These are phyloP conservation scores for Maccullochella peelii DNA, from an alignment of 2,113 vertebrate species.

Conservation along the genomic window DNA sequence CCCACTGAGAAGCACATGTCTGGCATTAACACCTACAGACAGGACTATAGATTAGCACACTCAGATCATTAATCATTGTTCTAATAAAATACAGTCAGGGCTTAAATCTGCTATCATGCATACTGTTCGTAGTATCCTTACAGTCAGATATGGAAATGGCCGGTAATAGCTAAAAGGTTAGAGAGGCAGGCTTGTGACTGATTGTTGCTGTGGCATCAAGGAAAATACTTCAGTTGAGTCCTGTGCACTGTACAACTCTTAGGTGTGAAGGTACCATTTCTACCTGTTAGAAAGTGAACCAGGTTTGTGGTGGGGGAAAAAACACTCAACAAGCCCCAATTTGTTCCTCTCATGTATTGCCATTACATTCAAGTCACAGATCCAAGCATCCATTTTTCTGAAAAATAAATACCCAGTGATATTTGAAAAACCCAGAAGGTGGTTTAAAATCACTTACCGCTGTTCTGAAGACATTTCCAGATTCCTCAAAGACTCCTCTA, in stretches of 20 bases:
- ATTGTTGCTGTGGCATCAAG: background rate
- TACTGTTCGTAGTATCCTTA: background rate
- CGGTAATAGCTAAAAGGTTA: background rate
- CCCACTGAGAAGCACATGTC: constrained; percentile 82
- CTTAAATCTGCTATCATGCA: background rate
- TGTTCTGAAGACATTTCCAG: constrained; percentile 18
- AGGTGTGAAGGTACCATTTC: background rate
- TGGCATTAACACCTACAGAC: constrained; percentile 72
- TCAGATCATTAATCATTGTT: constrained; percentile 55
- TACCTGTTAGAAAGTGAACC: background rate
- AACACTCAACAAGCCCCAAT: background rate
- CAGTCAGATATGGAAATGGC: background rate
- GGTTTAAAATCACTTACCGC: constrained; percentile 17
- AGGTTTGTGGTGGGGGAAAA: background rate
- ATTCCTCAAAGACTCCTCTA: constrained; percentile 15
- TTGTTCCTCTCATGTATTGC: background rate
- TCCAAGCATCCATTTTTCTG: background rate
- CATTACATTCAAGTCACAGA: constrained; percentile 14
- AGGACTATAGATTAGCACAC: constrained; percentile 52
- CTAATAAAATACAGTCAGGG: constrained; percentile 2
- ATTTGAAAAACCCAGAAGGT: constrained; percentile 18
- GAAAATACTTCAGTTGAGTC: background rate
- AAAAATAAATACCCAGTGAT: constrained; percentile 10
- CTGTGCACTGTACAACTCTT: background rate
- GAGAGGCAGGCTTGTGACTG: background rate